These are phyloP conservation scores for Amphilophus citrinellus DNA, from an alignment of 2,113 vertebrate genomes.

Conservation along the genomic window DNA sequence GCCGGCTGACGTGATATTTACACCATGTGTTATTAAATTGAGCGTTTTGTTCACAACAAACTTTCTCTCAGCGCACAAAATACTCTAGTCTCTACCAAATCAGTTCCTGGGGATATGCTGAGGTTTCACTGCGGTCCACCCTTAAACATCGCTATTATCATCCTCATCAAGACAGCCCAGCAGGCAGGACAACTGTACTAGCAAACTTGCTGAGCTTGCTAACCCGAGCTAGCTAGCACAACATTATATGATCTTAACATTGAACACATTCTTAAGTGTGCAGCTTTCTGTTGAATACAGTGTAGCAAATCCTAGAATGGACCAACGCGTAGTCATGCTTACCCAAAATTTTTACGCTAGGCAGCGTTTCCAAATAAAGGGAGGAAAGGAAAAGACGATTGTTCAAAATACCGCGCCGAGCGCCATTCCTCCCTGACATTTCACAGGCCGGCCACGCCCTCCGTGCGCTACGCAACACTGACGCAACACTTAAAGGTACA, in stretches of 20 bases:
- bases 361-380: slow-evolving; percentile 65
- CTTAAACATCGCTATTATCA: not conserved
- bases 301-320: not conserved
- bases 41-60: not conserved
- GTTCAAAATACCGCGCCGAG: slow-evolving; percentile 99
- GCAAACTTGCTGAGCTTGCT: slow-evolving; percentile 76
- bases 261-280: slow-evolving; percentile 52
- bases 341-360: slow-evolving; percentile 39
- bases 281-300: not conserved
- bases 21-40: not conserved
- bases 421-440: slow-evolving; percentile 95
- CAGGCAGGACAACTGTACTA: slow-evolving; percentile 69
- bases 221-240: slow-evolving; percentile 71
- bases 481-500: slow-evolving; percentile 60
- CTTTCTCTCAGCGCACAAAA: not conserved
- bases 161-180: slow-evolving; percentile 33
- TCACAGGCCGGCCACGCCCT: slow-evolving; percentile 89
- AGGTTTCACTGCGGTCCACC: not conserved
- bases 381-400: slow-evolving; percentile 86
- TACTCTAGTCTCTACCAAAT: not conserved
- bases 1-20: not conserved
- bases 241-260: slow-evolving; percentile 61
- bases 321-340: slow-evolving; percentile 22
- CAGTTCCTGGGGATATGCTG: not conserved
- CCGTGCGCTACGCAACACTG: slow-evolving; percentile 47